Evolutionary conservation across 2,113 vertebrate genomes (phyloP).

Genomic region (Mixornis gularis): DNA sequence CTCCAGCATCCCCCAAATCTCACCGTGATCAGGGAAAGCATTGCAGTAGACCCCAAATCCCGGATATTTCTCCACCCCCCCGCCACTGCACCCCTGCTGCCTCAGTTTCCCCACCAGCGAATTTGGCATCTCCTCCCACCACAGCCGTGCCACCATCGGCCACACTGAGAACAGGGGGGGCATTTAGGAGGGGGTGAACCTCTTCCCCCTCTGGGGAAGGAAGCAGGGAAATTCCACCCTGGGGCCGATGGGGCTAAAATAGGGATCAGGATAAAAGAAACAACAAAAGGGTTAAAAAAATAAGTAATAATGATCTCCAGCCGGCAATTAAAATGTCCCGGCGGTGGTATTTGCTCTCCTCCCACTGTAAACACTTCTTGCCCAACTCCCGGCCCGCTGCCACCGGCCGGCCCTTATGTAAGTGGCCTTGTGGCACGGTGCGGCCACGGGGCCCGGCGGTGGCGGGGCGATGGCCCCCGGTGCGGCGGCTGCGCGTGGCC

Average conservation of each 20-base stretch:
- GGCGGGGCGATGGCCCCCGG: background rate
- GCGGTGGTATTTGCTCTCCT: constrained; percentile 13
- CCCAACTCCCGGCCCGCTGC: constrained; percentile 22
- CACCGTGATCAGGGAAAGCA: accelerated
- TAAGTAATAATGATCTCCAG: background rate
- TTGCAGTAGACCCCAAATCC: background rate
- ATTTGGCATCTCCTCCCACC: background rate
- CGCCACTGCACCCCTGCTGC: accelerated
- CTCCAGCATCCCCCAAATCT: background rate
- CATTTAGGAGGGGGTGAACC: background rate
- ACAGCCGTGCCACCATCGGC: accelerated
- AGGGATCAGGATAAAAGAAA: background rate
- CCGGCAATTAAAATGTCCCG: constrained; percentile 55
- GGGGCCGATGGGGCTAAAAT: accelerated
- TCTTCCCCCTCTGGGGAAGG: accelerated
- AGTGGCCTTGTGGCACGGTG: background rate
- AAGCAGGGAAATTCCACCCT: background rate
- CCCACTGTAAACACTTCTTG: constrained; percentile 37
- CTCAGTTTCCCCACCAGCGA: background rate
- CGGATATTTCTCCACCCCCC: accelerated
- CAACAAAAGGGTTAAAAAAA: background rate
- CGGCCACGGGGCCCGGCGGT: background rate
- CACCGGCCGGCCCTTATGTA: constrained; percentile 33
- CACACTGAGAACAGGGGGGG: accelerated
- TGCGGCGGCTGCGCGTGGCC: background rate